phyloP scores from a whole-genome alignment of 2,888 invertebrate genomes.

The Thalpophila matura region DNA sequence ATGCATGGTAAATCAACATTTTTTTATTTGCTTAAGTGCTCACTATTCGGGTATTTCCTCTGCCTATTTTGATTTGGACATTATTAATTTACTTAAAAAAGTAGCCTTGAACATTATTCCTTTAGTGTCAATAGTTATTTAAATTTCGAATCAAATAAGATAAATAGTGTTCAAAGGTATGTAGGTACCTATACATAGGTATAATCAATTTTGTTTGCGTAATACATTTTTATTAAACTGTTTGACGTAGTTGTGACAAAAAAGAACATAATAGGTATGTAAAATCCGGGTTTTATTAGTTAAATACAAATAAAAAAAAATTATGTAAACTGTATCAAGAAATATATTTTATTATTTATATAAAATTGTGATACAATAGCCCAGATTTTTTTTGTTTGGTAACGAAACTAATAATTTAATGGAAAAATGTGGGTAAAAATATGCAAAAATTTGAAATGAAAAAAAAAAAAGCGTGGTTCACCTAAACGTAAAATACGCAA shows the following conservation, averaged over 20 bases:
- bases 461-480: no score
- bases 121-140: conserved; percentile 44
- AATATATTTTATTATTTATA: no score
- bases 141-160: conserved; percentile 46
- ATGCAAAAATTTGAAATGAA: no score
- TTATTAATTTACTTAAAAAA: conserved; percentile 42
- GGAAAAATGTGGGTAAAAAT: no score
- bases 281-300: conserved; percentile 38
- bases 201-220: conserved; percentile 27
- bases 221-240: conserved; percentile 19
- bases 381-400: no score
- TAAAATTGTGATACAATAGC: no score
- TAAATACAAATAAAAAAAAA: conserved; percentile 6
- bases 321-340: no score
- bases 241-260: conserved; percentile 47
- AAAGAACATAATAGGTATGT: conserved; percentile 20
- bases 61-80: conserved; percentile 31
- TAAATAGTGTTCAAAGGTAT: conserved; percentile 43
- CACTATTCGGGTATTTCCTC: conserved; percentile 55
- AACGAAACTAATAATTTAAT: no score
- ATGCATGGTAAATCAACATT: conserved; percentile 55
- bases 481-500: no score
- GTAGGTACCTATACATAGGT: conserved; percentile 7
- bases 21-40: conserved; percentile 55
- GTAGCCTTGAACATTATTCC: conserved; percentile 51